A percentile compares a stretch with the other conserved stretches of the same genome.
These are phyloP conservation scores for Pseudopleuronectes americanus DNA, from an alignment of 2,797 vertebrate species.

Conservation along the genomic window DNA sequence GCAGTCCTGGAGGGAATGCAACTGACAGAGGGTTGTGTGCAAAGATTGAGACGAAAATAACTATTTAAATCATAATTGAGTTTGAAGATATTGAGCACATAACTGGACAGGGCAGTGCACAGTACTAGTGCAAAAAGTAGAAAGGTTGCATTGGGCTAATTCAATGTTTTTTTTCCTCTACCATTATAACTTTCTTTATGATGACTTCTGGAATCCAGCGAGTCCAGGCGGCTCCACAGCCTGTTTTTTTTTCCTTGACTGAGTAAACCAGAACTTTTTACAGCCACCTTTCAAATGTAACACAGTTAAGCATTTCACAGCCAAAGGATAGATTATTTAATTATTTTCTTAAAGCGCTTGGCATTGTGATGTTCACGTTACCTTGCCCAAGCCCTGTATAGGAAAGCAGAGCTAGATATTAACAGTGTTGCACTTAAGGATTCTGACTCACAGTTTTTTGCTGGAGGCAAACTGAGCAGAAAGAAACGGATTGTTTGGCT, in stretches of 20 bases:
- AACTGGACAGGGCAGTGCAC: not conserved
- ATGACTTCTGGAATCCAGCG: too few relatives aligned
- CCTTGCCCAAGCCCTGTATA: not conserved
- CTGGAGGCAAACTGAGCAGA: conserved; percentile 18
- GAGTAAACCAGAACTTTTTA: conserved; percentile 2
- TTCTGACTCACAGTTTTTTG: not conserved
- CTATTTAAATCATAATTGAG: not conserved
- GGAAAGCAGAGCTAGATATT: not conserved
- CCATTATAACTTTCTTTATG: too few relatives aligned
- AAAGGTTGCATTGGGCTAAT: not conserved
- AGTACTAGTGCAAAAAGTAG: not conserved
- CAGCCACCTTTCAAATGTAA: conserved; percentile 7
- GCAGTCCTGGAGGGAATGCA: not conserved
- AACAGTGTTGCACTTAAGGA: not conserved
- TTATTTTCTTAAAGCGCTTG: not conserved
- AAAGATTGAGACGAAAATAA: not conserved
- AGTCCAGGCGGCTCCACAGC: too few relatives aligned
- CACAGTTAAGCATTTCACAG: not conserved
- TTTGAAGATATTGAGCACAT: not conserved
- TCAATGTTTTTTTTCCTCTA: too few relatives aligned
- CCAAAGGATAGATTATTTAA: not conserved
- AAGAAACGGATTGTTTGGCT: conserved; percentile 4
- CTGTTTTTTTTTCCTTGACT: not conserved
- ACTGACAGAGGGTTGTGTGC: not conserved
- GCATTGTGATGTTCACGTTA: conserved; percentile 23